These are phyloP conservation scores for Sinopyrophorus schimmeli DNA, from an alignment of 2,888 invertebrate genomes.

Conservation along the genomic window DNA sequence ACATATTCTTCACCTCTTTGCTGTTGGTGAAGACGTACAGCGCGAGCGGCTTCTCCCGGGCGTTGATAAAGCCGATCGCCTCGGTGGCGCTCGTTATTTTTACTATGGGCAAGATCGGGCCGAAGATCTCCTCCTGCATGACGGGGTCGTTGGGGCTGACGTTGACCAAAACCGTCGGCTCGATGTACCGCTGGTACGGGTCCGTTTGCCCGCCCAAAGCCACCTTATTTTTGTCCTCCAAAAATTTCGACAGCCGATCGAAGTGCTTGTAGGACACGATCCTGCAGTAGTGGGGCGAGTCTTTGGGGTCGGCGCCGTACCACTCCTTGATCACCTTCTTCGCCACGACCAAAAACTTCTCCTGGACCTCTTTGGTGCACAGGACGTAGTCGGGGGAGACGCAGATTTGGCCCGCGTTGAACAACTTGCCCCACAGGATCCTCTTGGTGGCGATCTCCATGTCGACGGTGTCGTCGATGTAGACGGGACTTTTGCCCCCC, in stretches of 20 bases:
- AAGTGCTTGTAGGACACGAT: conserved; percentile 88
- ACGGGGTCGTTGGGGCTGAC: conserved; percentile 75
- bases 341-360: conserved; percentile 53
- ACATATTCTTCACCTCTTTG: conserved; percentile 60
- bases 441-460: conserved; percentile 78
- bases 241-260: conserved; percentile 66
- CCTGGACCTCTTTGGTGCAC: conserved; percentile 79
- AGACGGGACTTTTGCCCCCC: conserved; percentile 84
- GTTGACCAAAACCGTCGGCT: conserved; percentile 81
- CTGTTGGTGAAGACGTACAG: conserved; percentile 82
- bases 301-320: conserved; percentile 80
- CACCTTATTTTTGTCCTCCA: conserved; percentile 72
- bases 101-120: conserved; percentile 91
- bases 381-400: conserved; percentile 96
- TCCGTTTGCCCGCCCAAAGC: conserved; percentile 81
- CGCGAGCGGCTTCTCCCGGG: conserved; percentile 87
- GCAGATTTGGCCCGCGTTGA: conserved; percentile 94
- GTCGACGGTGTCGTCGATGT: conserved; percentile 83
- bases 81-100: conserved; percentile 81
- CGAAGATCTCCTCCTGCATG: conserved; percentile 96
- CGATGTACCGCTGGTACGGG: conserved; percentile 74
- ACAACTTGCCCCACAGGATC: conserved; percentile 92
- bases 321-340: conserved; percentile 74
- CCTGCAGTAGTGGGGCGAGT: conserved; percentile 76
- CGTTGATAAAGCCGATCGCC: conserved; percentile 88